Base-by-base conservation (phyloP, 1,140 invertebrate species). In the Papilio dardanus region DNA sequence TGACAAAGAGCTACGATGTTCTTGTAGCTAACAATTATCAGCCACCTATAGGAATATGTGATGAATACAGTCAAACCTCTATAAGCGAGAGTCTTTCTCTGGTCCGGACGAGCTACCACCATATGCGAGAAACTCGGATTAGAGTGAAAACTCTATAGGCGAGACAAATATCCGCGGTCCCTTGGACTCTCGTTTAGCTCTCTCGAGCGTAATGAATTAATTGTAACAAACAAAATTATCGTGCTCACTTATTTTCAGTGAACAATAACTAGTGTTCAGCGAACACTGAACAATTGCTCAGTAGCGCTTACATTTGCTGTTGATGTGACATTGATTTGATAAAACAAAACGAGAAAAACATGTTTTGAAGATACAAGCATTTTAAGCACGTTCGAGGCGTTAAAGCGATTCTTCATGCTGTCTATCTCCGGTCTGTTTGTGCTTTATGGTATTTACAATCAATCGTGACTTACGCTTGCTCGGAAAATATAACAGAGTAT, bases 371-470 rank as follows among this genome's bases (percentile, higher is more conserved):
- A 69, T 69, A 69, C 67, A 35, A 69, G 3, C n/a, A 40, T 50
- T 75, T 24, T 42, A 68, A 67, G 74, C 75, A 78, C 76, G 80
- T 79, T 77, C 68, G 19, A 71, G 21, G 28, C 75, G 46, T 71
- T 77, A 77, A 81, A 71, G 74, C 68, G 71, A 81, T 81, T 81
- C 54, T 75, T 42, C 71, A 79, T 74, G 79, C 79, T 79, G 81
- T 82, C 81, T 79, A 83, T 81, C 79, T 78, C 30, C 71, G 30
- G 74, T 75, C 69, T 77, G 30, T 74, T 24, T n/a, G 19, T 69
- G 10, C 19, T 69, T n/a, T 37, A 67, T 67, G 31, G 30, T 35
- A 67, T 67, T 69, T 69, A 68, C 33, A 68, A 68, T 35, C 31
- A 28, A 37, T 35, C n/a, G 12, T 37, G 33, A 40, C 8, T 68